phyloP scores from a whole-genome alignment of 92 coral and sea anemone genomes.

The Porites evermanni region DNA sequence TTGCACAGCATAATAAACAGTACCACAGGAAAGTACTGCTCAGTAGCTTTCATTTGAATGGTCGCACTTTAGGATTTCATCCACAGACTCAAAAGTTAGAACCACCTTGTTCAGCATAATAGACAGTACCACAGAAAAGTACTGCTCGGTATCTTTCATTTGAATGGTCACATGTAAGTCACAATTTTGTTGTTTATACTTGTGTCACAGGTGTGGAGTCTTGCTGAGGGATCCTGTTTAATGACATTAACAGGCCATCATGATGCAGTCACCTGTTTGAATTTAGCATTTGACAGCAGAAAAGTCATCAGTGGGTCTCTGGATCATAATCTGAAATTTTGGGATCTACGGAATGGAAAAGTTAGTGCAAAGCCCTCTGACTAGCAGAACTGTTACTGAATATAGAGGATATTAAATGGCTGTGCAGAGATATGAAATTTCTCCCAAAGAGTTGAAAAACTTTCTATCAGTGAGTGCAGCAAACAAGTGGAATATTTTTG shows the following conservation, averaged over 20 bases:
- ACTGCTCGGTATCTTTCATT: not conserved
- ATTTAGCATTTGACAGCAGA: constrained; percentile 94
- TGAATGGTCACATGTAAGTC: not conserved
- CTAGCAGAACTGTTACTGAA: no score
- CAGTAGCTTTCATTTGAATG: not conserved
- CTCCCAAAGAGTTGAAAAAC: no score
- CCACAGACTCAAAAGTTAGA: not conserved
- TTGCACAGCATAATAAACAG: not conserved
- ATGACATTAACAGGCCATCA: constrained; percentile 99
- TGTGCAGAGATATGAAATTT: no score
- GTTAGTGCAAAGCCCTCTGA: constrained; percentile 31
- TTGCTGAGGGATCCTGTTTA: constrained; percentile 86
- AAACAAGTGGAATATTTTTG: no score
- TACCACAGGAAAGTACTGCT: not conserved
- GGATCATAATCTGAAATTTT: constrained; percentile 97
- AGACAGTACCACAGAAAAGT: not conserved
- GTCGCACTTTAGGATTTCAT: no score
- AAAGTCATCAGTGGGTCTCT: constrained; percentile 98
- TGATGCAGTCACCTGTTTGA: constrained; percentile 98
- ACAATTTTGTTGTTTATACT: no score
- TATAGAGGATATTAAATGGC: no score
- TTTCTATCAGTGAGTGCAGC: no score
- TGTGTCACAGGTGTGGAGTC: constrained; percentile 88
- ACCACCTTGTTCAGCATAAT: not conserved
- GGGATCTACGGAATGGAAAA: constrained; percentile 99